Evolutionary conservation across 2,888 invertebrate species (phyloP), one percentile per base, ranked within the genome.

Genomic region (Melolontha melolontha): DNA sequence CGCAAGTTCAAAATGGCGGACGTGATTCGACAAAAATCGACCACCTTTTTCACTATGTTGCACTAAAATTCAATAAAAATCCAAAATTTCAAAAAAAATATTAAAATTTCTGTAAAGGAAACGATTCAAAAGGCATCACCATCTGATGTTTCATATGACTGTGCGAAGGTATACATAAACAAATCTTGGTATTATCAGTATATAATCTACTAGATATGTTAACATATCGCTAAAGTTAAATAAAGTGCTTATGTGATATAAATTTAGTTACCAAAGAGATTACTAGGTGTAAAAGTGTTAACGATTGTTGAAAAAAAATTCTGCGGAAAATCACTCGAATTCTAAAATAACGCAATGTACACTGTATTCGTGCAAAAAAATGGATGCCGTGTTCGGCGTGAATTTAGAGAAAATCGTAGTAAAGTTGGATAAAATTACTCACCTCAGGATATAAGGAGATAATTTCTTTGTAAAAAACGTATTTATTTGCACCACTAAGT

Each of bases 201-300:
- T 29, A 34, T 68, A 68, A 68, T 68, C 68, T 68, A 55, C 44
- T 41, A 54, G 68, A 68, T 68, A 68, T 64, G 68, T 64, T 67
- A 67, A 65, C 68, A 59, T 57, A 57, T 57, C 57, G 27, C 57
- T 42, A 57, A 57, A 57, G 68, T 68, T 59, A 65, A 65, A 68
- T 65, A 68, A 68, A 68, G 68, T 66, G 66, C 52, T 66, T 54
- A 54, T 54, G 54, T 55, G 54, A 54, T 66, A 66, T 47, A 54
- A 55, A 54, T 66, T 66, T 66, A 66, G 66, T 66, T 54, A 66
- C 40, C 39, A 66, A 66, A 66, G 66, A 66, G 66, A 52, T 66
- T 47, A 64, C 64, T 39, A 40, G 49, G 55, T 55, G 41, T 44
- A 44, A 34, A 54, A 44, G 47, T 54, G 67, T 59, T 63, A 52